phyloP scores from a whole-genome alignment of 2,113 vertebrate genomes.

The Bufo bufo region DNA sequence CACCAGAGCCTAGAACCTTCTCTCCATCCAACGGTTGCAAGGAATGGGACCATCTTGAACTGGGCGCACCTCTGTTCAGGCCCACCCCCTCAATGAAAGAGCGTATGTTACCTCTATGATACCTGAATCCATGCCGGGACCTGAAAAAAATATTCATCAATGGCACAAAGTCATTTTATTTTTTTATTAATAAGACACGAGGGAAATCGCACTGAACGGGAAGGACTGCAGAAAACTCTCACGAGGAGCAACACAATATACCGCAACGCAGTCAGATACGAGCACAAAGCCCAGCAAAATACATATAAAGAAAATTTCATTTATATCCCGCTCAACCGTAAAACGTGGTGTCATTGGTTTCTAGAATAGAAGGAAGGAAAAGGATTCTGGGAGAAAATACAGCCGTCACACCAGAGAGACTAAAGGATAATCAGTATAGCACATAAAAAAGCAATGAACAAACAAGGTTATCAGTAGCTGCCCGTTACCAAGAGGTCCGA shows the following conservation, averaged over 20 bases:
- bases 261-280: background rate
- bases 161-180: background rate
- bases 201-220: background rate
- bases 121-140: too few relatives aligned
- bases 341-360: conserved; percentile 33
- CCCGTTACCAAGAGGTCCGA: conserved; percentile 21
- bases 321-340: conserved; percentile 9
- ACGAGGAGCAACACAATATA: background rate
- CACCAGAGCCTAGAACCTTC: too few relatives aligned
- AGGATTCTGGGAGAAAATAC: conserved; percentile 9
- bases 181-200: background rate
- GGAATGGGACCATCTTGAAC: too few relatives aligned
- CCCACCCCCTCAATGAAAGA: background rate
- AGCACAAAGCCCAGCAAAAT: background rate
- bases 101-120: too few relatives aligned
- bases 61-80: background rate
- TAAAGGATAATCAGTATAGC: conserved; percentile 39
- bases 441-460: conserved; percentile 29
- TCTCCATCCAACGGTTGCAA: too few relatives aligned
- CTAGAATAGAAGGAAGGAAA: background rate
- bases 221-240: background rate
- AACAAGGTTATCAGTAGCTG: conserved; percentile 44
- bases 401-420: conserved; percentile 27
- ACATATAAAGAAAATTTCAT: conserved; percentile 7
- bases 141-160: background rate